These are phyloP conservation scores for Rhinogobio ventralis DNA, from an alignment of 2,797 vertebrate genomes.

Conservation along the genomic window DNA sequence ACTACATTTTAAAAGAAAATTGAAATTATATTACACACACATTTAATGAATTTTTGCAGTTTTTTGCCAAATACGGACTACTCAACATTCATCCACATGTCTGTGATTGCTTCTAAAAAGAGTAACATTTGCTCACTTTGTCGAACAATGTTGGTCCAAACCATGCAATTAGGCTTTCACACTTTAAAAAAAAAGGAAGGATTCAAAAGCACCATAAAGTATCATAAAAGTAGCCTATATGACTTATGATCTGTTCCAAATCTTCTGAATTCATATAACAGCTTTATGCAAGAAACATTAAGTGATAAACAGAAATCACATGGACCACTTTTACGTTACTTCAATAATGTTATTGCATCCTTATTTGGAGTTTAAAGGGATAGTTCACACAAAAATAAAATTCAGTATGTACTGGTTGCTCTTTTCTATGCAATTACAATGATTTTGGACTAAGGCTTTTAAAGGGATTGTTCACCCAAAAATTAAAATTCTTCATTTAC, in stretches of 20 bases:
- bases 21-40: too few relatives aligned
- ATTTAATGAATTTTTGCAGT: background rate
- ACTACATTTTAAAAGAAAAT: too few relatives aligned
- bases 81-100: background rate
- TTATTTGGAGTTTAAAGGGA: too few relatives aligned
- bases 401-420: background rate
- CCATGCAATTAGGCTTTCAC: background rate
- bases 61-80: background rate
- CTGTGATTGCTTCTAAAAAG: background rate
- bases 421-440: background rate
- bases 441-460: background rate
- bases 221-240: background rate
- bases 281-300: background rate
- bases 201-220: background rate
- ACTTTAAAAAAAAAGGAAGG: too few relatives aligned
- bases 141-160: background rate
- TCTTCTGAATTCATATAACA: background rate
- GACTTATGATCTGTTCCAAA: background rate
- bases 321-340: background rate
- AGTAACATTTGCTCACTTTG: background rate
- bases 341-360: background rate
- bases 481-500: background rate
- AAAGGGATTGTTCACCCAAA: background rate
- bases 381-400: too few relatives aligned
- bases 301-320: background rate